Conservation (phyloP, 1,140 invertebrate species). For the Steinernema feltiae region DNA sequence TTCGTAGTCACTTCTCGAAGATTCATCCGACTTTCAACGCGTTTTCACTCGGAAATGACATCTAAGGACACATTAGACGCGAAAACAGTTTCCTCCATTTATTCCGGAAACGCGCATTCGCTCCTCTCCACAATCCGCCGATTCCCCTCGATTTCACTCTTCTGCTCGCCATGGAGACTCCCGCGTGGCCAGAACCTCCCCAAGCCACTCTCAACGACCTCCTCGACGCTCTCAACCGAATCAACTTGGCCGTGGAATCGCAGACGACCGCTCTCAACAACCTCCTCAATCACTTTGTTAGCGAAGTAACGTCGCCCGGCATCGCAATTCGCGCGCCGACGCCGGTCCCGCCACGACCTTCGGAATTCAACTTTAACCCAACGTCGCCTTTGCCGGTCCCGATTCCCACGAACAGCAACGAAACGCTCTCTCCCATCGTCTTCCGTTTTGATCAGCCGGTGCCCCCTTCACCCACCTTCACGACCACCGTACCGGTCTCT, state of each 20-base stretch:
- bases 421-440: not conserved
- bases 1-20: too few species aligned
- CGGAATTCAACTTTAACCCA: not conserved
- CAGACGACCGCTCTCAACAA: not conserved
- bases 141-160: not conserved
- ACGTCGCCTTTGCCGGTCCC: not conserved
- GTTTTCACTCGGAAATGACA: too few species aligned
- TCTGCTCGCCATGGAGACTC: not conserved
- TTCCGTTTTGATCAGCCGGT: not conserved
- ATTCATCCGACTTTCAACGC: too few species aligned
- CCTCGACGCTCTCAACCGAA: not conserved
- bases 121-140: too few species aligned
- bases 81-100: too few species aligned
- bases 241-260: not conserved
- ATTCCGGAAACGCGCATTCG: not conserved
- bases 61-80: too few species aligned
- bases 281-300: not conserved
- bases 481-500: not conserved
- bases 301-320: not conserved
- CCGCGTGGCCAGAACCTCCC: not conserved
- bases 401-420: not conserved
- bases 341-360: not conserved
- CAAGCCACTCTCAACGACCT: constrained; percentile 7
- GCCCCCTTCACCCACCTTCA: not conserved
- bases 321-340: not conserved